phyloP scores from a whole-genome alignment of 2,888 invertebrate species.

The Julus scandinavius region DNA sequence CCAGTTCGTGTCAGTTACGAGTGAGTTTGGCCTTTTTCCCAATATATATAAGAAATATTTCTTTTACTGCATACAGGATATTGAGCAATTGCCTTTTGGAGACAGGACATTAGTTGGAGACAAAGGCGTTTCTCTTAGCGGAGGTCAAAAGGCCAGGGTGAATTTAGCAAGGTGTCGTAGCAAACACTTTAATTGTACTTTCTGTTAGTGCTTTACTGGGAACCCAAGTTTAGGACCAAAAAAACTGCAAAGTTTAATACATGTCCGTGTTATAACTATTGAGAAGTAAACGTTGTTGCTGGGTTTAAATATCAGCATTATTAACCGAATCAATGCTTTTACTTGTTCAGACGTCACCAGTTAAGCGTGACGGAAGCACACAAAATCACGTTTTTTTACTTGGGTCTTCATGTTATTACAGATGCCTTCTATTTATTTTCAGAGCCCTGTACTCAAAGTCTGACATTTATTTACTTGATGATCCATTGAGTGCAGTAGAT shows the following conservation, averaged over 20 bases:
- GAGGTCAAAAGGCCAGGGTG: conserved; percentile 70
- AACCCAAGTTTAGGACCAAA: too few species aligned
- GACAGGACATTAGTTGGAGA: conserved; percentile 70
- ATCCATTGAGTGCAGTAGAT: conserved; percentile 93
- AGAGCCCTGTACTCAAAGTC: conserved; percentile 81
- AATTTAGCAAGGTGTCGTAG: conserved; percentile 67
- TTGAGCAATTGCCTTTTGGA: conserved; percentile 63
- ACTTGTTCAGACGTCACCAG: too few species aligned
- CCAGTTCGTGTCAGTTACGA: neutral
- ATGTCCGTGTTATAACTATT: too few species aligned
- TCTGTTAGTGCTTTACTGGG: neutral
- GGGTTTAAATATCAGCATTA: too few species aligned
- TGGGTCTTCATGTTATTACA: neutral
- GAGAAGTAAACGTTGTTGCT: too few species aligned
- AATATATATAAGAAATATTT: neutral
- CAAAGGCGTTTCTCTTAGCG: conserved; percentile 70
- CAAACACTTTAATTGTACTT: neutral
- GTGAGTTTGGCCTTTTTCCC: neutral
- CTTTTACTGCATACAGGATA: conserved; percentile 61
- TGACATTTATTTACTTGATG: conserved; percentile 88
- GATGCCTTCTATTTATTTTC: neutral
- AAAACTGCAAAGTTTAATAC: too few species aligned
- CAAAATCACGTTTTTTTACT: neutral
- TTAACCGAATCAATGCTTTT: too few species aligned
- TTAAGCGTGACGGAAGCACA: neutral